Evolutionary conservation across 2,888 invertebrate genomes (phyloP), one percentile per base, ranked within the genome.

Genomic region (Mesorhabditis spiculigera): DNA sequence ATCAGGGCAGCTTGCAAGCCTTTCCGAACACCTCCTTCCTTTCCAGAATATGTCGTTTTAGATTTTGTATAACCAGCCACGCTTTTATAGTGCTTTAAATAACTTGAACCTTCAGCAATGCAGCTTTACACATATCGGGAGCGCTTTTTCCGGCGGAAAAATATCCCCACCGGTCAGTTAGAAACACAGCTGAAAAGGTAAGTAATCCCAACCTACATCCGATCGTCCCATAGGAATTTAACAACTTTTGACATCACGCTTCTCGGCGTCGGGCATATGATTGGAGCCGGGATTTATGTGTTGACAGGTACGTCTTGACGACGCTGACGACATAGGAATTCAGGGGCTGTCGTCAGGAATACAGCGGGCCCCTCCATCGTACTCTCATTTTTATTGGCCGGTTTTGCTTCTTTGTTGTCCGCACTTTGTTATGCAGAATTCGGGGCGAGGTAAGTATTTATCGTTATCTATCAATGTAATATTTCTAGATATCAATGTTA

Each of bases 211-310:
- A 50, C 8, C 10, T 13, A 50, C 58, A 13, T 50, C 8, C 8
- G 58, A 50, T 50, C n/a, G n/a, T 50, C 58, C 58, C 8, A 50
- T 50, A 50, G 58, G n/a, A 50, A 94, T 86, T 90, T 95, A 45
- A 92, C 91, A 75, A 93, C 94, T 13, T 91, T 93, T 81, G 94
- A 95, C 86, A 93, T 95, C 75, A 93, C 93, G 13, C 88, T 95
- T 71, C 89, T 95, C 69, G 94, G 94, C 72, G 91, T 95, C 66
- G 95, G 95, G 0, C 93, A 93, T 87, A 95, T 95, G 93, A 92
- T 95, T 4, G 95, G 95, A 13, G 94, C 94, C 66, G 95, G 95
- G 8, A 93, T 95, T 75, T 95, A 95, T 86, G 94, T 95, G 0
- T 87, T 95, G 68, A 93, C 86, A 43, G 87, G 87, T 65, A 28